Evolutionary conservation across 1,140 invertebrate species (phyloP), one percentile per base, ranked within the genome.

Genomic region (Bombus impatiens): DNA sequence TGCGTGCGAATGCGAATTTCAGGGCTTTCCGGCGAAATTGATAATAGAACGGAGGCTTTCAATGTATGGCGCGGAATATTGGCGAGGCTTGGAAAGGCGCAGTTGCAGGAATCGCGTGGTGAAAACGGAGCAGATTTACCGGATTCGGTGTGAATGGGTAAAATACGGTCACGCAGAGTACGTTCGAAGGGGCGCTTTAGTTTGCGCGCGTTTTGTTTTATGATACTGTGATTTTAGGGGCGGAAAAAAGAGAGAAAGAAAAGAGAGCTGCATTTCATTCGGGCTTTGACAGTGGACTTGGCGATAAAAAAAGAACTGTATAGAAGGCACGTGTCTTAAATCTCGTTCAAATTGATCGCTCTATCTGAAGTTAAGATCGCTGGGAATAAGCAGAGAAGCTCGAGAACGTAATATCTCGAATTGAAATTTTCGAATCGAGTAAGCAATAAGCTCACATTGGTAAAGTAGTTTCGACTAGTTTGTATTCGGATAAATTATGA

Each of bases 21-120:
- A 40, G 44, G 35, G 78, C 70, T 82, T 85, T 87, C 82, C 37
- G 28, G 18, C 42, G 53, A 90, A 86, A 86, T 90, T 88, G 89
- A 90, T 88, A 90, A 86, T 78, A 47, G 84, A 84, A 13, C 53
- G 4, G 13, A 62, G 37, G 35, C 53, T 25, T n/a, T 13, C 22
- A 42, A 65, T 28, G 62, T 13, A 25, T 18, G n/a, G 42, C 12
- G 25, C 47, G 35, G 47, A 13, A 25, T 3, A 15, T 72, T 42
- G 28, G n/a, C 25, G 76, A 28, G 76, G 32, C n/a, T 32, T 44
- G 37, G 42, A 28, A 35, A 68, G 32, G 32, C 42, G 15, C 15
- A 40, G 68, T 40, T 53, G 74, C 74, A 53, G 32, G 32, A 22
- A n/a, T 9, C 25, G 22, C 18, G 25, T 2, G 13, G 9, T 47